These are phyloP conservation scores for Lutjanus campechanus DNA, from an alignment of 2,797 vertebrate species.

Conservation along the genomic window DNA sequence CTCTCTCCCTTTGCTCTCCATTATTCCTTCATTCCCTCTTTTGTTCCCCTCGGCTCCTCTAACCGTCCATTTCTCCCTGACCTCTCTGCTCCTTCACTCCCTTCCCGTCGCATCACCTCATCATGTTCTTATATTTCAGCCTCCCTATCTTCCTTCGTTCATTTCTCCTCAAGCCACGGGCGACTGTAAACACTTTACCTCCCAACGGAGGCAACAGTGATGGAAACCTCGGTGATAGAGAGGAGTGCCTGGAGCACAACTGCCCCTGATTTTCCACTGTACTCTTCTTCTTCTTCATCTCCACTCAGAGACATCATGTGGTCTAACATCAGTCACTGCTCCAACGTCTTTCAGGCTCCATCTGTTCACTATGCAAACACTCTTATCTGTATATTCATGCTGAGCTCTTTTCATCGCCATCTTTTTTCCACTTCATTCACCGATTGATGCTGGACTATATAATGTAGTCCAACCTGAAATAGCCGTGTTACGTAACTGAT, in stretches of 20 bases:
- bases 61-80: slow-evolving; percentile 14
- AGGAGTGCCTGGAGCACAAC: slow-evolving; percentile 38
- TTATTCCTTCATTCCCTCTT: slow-evolving; percentile 37
- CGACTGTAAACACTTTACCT: slow-evolving; percentile 52
- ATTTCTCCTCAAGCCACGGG: slow-evolving; percentile 41
- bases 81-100: slow-evolving; percentile 7
- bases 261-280: slow-evolving; percentile 34
- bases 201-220: slow-evolving; percentile 30
- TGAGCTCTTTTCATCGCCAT: slow-evolving; percentile 28
- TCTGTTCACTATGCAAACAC: slow-evolving; percentile 53
- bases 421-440: slow-evolving; percentile 48
- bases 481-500: slow-evolving; percentile 49
- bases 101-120: slow-evolving; percentile 16
- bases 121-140: slow-evolving; percentile 24
- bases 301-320: slow-evolving; percentile 16
- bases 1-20: slow-evolving; percentile 32
- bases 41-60: slow-evolving; percentile 38
- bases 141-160: slow-evolving; percentile 32
- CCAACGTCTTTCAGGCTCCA: slow-evolving; percentile 25
- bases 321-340: slow-evolving; percentile 17
- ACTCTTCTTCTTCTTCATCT: slow-evolving; percentile 24
- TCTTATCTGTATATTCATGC: slow-evolving; percentile 33
- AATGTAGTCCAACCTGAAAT: slow-evolving; percentile 47
- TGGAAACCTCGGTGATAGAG: slow-evolving; percentile 43
- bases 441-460: slow-evolving; percentile 12